Conservation (phyloP, 2,113 vertebrate genomes). For the Elanoides forficatus region DNA sequence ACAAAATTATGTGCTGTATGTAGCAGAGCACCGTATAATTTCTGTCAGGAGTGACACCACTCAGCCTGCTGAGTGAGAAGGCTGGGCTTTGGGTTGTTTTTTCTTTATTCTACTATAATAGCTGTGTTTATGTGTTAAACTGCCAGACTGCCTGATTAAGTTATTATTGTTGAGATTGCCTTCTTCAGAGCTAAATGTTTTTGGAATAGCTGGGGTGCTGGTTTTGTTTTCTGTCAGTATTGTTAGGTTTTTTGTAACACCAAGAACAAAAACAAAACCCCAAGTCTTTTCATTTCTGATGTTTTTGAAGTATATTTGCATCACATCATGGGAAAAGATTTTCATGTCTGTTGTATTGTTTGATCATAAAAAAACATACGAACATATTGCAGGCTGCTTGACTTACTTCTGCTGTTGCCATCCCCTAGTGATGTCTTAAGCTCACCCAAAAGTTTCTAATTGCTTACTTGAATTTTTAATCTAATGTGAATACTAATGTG, state of each 20-base stretch:
- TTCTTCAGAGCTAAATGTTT: background rate
- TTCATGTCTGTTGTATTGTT: background rate
- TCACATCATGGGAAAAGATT: background rate
- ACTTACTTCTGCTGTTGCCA: background rate
- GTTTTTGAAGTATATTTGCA: background rate
- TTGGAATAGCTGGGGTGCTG: background rate
- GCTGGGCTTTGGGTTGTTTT: background rate
- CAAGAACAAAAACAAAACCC: background rate
- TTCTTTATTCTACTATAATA: background rate
- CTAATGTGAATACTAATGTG: background rate
- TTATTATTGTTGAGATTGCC: background rate
- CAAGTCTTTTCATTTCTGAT: background rate
- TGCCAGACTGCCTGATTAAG: background rate
- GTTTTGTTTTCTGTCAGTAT: background rate
- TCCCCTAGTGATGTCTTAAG: background rate
- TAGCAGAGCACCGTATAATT: background rate
- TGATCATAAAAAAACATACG: background rate
- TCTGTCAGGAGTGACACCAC: background rate
- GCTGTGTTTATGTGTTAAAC: background rate
- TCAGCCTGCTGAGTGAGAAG: background rate
- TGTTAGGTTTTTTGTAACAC: background rate
- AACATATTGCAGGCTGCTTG: background rate
- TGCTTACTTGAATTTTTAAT: background rate
- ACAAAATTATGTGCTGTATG: background rate
- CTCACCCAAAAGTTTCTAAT: background rate